Percentiles rank a stretch among this genome's conserved stretches.
Conservation (phyloP, 2,797 vertebrate species). For the Lutjanus campechanus region DNA sequence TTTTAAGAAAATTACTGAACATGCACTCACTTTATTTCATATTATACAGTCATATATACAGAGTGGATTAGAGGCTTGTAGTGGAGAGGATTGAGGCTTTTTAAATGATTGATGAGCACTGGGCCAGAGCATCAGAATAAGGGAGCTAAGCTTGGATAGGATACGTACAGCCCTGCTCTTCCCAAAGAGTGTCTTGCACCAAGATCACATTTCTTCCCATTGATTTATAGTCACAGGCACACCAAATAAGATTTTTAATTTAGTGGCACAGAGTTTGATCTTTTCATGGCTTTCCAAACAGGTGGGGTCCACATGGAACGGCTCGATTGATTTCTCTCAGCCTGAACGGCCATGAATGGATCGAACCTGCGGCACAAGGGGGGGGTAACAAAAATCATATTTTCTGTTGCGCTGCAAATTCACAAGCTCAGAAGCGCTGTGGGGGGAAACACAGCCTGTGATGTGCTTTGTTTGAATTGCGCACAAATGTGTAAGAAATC, state of each 20-base stretch:
- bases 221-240: conserved; percentile 35
- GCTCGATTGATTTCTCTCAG: conserved; percentile 41
- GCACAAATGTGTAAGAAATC: conserved; percentile 10
- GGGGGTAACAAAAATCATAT: conserved; percentile 18
- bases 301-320: conserved; percentile 13
- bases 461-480: conserved; percentile 40
- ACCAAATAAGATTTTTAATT: conserved; percentile 39
- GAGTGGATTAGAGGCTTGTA: conserved; percentile 72
- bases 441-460: conserved; percentile 8
- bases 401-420: conserved; percentile 30
- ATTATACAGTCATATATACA: conserved; percentile 86
- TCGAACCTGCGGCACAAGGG: conserved; percentile 35
- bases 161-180: conserved; percentile 23
- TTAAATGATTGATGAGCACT: conserved; percentile 55
- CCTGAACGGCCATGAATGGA: conserved; percentile 36
- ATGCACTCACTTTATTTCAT: conserved; percentile 82
- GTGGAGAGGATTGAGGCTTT: conserved; percentile 70
- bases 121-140: conserved; percentile 22
- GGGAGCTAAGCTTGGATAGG: conserved; percentile 31
- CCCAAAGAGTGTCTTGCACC: conserved; percentile 24
- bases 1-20: conserved; percentile 82
- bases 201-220: conserved; percentile 18
- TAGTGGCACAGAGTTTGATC: conserved; percentile 42
- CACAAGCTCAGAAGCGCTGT: conserved; percentile 23
- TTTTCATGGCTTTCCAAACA: conserved; percentile 51